Conservation (phyloP, 1,140 invertebrate species). For the Zaprionus ornatus region DNA sequence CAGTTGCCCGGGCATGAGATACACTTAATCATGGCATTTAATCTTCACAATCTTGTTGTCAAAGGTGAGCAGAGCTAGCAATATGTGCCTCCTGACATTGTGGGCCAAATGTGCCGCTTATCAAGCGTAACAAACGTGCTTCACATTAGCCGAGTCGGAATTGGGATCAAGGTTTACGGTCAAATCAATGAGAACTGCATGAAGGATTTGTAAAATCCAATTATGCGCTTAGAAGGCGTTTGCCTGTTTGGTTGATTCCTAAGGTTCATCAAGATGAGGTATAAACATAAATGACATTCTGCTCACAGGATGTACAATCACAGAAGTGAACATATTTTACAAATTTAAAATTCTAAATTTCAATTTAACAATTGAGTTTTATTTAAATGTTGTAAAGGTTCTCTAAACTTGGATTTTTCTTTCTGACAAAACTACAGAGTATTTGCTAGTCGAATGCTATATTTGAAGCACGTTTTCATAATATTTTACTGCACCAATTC, state of each 20-base stretch:
- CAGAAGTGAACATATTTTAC: too few relatives aligned
- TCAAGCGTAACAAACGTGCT: conserved; percentile 77
- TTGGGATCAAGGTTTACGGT: conserved; percentile 72
- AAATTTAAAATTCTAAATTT: too few relatives aligned
- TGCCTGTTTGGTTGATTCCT: not conserved
- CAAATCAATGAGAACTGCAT: conserved; percentile 81
- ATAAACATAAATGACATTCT: not conserved
- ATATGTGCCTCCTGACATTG: conserved; percentile 24
- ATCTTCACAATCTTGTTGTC: conserved; percentile 33
- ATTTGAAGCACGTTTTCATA: not conserved
- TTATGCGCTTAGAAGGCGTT: conserved; percentile 47
- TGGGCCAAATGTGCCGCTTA: conserved; percentile 33
- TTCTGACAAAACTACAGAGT: not conserved
- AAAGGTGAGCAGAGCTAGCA: conserved; percentile 50
- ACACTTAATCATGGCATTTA: conserved; percentile 66
- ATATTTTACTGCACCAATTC: conserved; percentile 23
- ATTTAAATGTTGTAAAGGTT: too few relatives aligned
- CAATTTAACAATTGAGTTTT: not conserved
- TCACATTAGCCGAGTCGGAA: conserved; percentile 57
- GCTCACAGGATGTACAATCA: too few relatives aligned
- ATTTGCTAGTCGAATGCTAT: not conserved
- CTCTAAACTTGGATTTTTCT: too few relatives aligned
- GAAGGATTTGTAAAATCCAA: conserved; percentile 81
- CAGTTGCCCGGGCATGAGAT: conserved; percentile 30
- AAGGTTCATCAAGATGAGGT: conserved; percentile 1